A percentile compares a stretch with the other conserved stretches of the same genome.
Conservation (phyloP, 2,888 invertebrate species). For the Spatulosminthurus flaviceps region DNA sequence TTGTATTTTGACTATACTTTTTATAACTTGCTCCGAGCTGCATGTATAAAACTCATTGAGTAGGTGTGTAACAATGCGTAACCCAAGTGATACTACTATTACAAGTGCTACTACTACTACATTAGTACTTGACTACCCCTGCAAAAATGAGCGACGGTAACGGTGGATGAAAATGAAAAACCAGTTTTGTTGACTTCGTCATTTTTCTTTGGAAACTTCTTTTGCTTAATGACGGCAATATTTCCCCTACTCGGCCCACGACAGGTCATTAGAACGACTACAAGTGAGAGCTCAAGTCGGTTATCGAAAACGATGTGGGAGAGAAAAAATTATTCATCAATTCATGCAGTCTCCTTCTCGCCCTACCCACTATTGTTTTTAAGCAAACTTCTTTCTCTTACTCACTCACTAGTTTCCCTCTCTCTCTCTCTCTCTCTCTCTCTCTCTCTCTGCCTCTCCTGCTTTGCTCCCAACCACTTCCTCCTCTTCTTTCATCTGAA, state of each 20-base stretch:
- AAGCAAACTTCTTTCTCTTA: conserved; percentile 28
- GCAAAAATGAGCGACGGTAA: conserved; percentile 24
- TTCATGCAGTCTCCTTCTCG: conserved; percentile 52
- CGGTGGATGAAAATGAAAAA: conserved; percentile 37
- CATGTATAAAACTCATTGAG: neutral
- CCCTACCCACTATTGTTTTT: conserved; percentile 31
- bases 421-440: neutral
- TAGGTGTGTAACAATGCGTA: neutral
- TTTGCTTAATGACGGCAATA: conserved; percentile 65
- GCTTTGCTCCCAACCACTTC: neutral
- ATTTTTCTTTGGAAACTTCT: conserved; percentile 64
- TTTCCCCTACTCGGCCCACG: conserved; percentile 64
- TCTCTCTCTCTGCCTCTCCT: neutral
- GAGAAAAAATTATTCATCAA: conserved; percentile 61
- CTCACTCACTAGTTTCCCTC: neutral
- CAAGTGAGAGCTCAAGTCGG: conserved; percentile 48
- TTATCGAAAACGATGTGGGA: conserved; percentile 53
- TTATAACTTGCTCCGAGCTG: neutral
- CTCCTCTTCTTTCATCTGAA: neutral
- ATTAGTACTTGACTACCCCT: conserved; percentile 1
- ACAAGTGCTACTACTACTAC: neutral
- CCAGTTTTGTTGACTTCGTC: conserved; percentile 65
- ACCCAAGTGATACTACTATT: no score
- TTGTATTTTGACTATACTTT: neutral
- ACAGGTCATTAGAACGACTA: conserved; percentile 65